phyloP scores from a whole-genome alignment of 2,113 vertebrate genomes.

The Uria lomvia region DNA sequence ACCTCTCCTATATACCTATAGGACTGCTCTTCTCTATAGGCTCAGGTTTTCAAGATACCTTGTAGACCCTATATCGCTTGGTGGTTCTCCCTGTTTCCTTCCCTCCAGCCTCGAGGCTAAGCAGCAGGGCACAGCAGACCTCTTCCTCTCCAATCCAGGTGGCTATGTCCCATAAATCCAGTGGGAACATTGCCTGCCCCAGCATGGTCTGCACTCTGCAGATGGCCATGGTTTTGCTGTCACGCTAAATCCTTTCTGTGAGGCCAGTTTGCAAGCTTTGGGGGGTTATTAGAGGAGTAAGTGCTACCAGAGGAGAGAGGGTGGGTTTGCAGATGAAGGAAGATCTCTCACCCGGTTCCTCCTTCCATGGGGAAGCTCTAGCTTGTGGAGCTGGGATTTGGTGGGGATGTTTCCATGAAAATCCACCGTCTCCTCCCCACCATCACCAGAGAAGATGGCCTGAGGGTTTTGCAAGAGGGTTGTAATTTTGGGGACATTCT shows the following conservation, averaged over 20 bases:
- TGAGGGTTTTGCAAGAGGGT: background rate
- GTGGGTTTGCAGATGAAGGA: background rate
- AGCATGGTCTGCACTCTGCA: background rate
- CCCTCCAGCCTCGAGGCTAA: too few species aligned
- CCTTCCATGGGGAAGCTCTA: background rate
- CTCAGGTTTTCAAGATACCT: background rate
- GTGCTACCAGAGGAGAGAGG: background rate
- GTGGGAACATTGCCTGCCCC: background rate
- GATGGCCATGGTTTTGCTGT: background rate
- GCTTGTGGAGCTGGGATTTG: background rate
- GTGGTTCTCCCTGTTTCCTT: background rate
- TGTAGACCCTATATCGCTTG: accelerated
- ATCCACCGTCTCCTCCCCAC: background rate
- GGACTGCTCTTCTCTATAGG: background rate
- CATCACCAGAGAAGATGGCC: background rate
- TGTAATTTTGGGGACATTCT: background rate
- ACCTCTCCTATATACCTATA: background rate
- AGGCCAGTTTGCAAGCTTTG: background rate
- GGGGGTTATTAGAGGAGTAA: background rate
- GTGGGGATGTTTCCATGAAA: background rate
- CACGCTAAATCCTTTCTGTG: background rate
- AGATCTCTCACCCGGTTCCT: background rate
- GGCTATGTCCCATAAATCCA: background rate
- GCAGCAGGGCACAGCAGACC: background rate
- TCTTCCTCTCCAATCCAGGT: background rate